Conservation (phyloP, 2,888 invertebrate genomes). For the Leptopilina myrica region DNA sequence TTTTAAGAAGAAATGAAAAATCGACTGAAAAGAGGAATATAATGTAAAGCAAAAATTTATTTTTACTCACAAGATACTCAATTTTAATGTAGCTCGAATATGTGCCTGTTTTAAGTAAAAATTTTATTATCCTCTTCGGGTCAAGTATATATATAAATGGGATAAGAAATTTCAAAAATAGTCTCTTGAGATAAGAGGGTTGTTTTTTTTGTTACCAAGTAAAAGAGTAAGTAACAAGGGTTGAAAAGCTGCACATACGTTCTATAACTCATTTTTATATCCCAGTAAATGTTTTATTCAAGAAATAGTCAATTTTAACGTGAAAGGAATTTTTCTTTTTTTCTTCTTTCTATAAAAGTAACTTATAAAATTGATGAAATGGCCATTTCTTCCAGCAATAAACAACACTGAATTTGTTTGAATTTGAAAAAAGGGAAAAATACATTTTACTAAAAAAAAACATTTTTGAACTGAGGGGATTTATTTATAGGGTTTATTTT, state of each 20-base stretch:
- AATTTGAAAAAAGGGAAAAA: too few species aligned
- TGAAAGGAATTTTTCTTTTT: background rate
- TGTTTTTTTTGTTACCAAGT: background rate
- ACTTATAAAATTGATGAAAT: too few species aligned
- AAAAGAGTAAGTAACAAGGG: conserved; percentile 9
- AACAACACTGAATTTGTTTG: too few species aligned
- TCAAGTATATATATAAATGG: background rate
- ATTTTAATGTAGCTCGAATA: too few species aligned
- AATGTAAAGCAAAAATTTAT: background rate
- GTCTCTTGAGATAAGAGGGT: background rate
- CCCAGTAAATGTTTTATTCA: conserved; percentile 4
- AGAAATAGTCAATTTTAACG: background rate
- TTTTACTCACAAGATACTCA: too few species aligned
- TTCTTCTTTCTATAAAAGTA: too few species aligned
- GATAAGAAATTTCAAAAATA: background rate
- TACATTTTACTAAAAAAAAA: too few species aligned
- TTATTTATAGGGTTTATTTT: background rate
- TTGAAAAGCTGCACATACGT: background rate
- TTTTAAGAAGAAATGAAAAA: too few species aligned
- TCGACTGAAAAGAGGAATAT: too few species aligned
- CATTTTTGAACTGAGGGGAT: too few species aligned
- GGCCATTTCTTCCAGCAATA: too few species aligned
- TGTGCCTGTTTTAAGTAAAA: background rate
- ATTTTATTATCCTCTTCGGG: background rate
- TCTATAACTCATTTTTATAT: conserved; percentile 13